Evolutionary conservation across 2,888 invertebrate genomes (phyloP).

Genomic region (Pinctada fucata): DNA sequence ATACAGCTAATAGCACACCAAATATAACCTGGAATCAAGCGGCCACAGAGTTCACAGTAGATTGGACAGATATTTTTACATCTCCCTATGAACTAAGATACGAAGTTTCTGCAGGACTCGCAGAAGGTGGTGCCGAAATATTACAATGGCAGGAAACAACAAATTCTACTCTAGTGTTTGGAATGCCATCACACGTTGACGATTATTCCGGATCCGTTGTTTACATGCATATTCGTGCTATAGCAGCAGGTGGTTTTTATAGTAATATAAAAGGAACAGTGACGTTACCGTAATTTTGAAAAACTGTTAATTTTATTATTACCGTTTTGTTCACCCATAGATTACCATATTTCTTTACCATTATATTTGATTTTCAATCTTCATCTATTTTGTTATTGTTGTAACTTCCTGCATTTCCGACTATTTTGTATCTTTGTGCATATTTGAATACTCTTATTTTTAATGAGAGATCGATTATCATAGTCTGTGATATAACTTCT

Average conservation of each 20-base stretch:
- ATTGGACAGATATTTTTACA: conserved; percentile 22
- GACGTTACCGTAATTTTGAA: background rate
- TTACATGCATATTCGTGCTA: conserved; percentile 27
- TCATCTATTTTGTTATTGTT: too few relatives aligned
- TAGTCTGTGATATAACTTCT: too few relatives aligned
- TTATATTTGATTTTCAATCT: too few relatives aligned
- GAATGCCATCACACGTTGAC: conserved; percentile 28
- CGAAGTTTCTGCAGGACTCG: conserved; percentile 35
- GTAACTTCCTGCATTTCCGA: too few relatives aligned
- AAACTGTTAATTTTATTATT: too few relatives aligned
- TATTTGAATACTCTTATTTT: too few relatives aligned
- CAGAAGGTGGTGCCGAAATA: conserved; percentile 31
- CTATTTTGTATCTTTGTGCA: too few relatives aligned
- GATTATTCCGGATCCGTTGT: conserved; percentile 7
- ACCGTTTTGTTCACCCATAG: too few relatives aligned
- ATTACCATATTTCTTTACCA: too few relatives aligned
- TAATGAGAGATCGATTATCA: too few relatives aligned
- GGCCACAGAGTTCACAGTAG: background rate
- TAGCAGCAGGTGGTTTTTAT: conserved; percentile 26
- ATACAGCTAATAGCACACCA: conserved; percentile 7
- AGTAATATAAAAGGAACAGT: conserved; percentile 18
- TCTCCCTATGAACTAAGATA: conserved; percentile 1
- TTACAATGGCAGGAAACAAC: conserved; percentile 38
- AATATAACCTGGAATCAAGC: conserved; percentile 22
- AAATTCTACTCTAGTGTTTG: conserved; percentile 18